Conservation (phyloP, 2,888 invertebrate genomes). For the Melieria picta region DNA sequence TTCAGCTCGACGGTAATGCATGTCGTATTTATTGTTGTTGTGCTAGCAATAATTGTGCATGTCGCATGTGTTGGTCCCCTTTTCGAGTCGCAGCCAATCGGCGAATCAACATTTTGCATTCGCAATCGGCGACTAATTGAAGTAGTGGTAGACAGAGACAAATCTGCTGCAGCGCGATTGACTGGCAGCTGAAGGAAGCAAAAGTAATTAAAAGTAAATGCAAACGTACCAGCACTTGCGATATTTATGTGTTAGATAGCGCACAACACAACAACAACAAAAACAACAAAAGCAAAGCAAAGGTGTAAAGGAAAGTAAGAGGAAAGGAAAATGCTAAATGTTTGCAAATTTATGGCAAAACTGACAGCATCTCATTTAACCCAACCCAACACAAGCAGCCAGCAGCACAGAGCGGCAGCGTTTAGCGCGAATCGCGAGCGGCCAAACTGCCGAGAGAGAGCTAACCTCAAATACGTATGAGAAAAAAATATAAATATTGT, state of each 20-base stretch:
- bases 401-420: conserved; percentile 8
- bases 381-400: conserved; percentile 36
- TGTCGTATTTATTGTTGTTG: no score
- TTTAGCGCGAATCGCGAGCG: no score
- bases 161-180: neutral
- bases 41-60: no score
- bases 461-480: neutral
- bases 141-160: no score
- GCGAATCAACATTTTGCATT: no score
- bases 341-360: conserved; percentile 38
- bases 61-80: no score
- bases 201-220: neutral
- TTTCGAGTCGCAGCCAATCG: no score
- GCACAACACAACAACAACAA: conserved; percentile 14
- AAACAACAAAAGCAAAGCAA: conserved; percentile 14
- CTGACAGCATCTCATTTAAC: conserved; percentile 36
- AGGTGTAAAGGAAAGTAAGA: conserved; percentile 14
- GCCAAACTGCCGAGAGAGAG: no score
- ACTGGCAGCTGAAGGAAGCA: neutral
- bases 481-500: neutral
- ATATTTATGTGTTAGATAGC: neutral
- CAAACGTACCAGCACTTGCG: neutral
- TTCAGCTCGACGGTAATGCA: no score
- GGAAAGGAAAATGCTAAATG: conserved; percentile 28
- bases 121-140: no score